phyloP scores from a whole-genome alignment of 2,113 vertebrate genomes.

The Pygoscelis adeliae region DNA sequence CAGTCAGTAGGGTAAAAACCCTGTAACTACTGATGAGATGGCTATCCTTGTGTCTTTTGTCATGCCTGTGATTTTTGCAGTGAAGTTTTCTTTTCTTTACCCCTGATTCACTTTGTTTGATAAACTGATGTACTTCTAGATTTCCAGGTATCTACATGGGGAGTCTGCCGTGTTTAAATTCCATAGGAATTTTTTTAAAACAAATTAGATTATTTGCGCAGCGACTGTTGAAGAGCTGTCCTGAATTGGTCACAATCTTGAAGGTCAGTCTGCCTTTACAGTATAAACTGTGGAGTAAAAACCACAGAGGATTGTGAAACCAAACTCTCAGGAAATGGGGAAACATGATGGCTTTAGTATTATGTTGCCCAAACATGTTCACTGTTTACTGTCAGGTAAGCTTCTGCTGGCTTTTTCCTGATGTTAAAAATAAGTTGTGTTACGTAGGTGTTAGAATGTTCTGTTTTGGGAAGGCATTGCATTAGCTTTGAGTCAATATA shows the following conservation, averaged over 20 bases:
- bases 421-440: background rate
- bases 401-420: constrained; percentile 33
- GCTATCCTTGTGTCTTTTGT: background rate
- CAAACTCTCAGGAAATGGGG: constrained; percentile 44
- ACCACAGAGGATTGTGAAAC: constrained; percentile 29
- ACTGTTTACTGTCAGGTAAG: constrained; percentile 24
- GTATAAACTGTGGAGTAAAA: constrained; percentile 20
- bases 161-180: background rate
- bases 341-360: constrained; percentile 52
- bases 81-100: background rate
- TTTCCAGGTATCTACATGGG: background rate
- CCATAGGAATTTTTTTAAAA: background rate
- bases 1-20: background rate
- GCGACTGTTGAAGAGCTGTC: background rate
- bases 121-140: background rate
- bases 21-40: background rate
- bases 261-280: constrained; percentile 34
- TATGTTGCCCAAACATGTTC: constrained; percentile 57
- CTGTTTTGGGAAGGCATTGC: background rate
- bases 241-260: background rate
- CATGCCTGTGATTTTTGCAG: background rate
- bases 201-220: background rate
- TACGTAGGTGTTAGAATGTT: background rate
- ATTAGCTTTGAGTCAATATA: constrained; percentile 17
- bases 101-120: background rate